phyloP scores from a whole-genome alignment of 2,113 vertebrate species.

The Dasyurus viverrinus region DNA sequence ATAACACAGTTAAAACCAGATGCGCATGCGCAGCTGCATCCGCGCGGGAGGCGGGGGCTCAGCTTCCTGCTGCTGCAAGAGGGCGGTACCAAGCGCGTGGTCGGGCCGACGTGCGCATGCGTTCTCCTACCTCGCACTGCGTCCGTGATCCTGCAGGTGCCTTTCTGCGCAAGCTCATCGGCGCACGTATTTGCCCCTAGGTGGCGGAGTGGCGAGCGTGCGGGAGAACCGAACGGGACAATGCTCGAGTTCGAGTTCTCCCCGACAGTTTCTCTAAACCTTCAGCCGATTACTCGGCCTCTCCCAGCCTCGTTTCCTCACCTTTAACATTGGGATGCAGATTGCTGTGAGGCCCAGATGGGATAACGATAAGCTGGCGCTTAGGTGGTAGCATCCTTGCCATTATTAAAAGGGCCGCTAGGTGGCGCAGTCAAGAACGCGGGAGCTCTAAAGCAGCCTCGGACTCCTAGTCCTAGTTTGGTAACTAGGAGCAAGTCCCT shows the following conservation, averaged over 20 bases:
- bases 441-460: too few relatives aligned
- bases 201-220: not conserved
- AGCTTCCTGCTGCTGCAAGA: not conserved
- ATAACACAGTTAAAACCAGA: not conserved
- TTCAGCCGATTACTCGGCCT: not conserved
- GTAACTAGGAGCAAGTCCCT: too few relatives aligned
- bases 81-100: not conserved
- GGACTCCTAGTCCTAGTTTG: too few relatives aligned
- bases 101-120: not conserved
- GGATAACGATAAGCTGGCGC: too few relatives aligned
- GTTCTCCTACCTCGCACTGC: too few relatives aligned
- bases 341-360: not conserved
- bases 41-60: not conserved
- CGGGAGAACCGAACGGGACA: not conserved
- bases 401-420: too few relatives aligned
- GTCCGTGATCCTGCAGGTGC: not conserved
- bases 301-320: not conserved
- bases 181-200: not conserved
- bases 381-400: not conserved
- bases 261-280: not conserved
- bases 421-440: too few relatives aligned
- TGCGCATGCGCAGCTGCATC: not conserved
- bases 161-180: not conserved
- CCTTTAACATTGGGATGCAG: not conserved
- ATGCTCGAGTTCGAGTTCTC: not conserved